Base-by-base conservation (phyloP, 2,888 invertebrate genomes). In the Nomada hirtipes region DNA sequence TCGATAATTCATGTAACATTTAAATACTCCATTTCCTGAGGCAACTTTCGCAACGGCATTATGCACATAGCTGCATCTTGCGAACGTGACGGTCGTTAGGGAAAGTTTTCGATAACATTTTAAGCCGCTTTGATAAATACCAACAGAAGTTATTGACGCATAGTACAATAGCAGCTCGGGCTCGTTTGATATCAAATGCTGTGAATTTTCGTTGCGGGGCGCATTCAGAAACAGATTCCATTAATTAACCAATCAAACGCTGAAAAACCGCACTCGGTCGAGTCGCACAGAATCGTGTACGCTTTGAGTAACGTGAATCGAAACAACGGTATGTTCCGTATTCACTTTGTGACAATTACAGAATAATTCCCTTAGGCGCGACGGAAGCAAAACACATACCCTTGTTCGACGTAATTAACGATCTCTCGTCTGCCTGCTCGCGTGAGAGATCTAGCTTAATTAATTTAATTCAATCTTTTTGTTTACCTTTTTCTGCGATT, bases 171-270 rank as follows among this genome's bases (percentile, higher is more conserved):
- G 44, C 15, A 18, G 29, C n/a, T 3, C 13, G 15, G 15, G 4
- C 9, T 20, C 47, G 79, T 55, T 81, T 55, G 79, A 65, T 57
- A 53, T 44, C 36, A 15, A 81, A 74, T 59, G 68, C 47, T 69
- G 44, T 11, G 42, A 9, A 53, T 44, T 29, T n/a, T 61, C 57
- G 47, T 53, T 26, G 53, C 20, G 15, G 64, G 10, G 53, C 26
- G 50, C 42, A 65, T 50, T 76, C 63, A 60, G 55, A 73, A 82
- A 76, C 73, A 50, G 73, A 74, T 83, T 74, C 81, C 83, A 85
- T 88, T 88, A 88, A 89, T 89, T 87, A 89, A 86, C 85, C 85
- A 85, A 88, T 80, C 83, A 84, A 89, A 88, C 84, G 85, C 50
- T 85, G 74, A 82, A 73, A 72, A 79, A 69, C 73, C 69, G 69